phyloP scores from a whole-genome alignment of 1,140 invertebrate species.

The Nasonia vitripennis region DNA sequence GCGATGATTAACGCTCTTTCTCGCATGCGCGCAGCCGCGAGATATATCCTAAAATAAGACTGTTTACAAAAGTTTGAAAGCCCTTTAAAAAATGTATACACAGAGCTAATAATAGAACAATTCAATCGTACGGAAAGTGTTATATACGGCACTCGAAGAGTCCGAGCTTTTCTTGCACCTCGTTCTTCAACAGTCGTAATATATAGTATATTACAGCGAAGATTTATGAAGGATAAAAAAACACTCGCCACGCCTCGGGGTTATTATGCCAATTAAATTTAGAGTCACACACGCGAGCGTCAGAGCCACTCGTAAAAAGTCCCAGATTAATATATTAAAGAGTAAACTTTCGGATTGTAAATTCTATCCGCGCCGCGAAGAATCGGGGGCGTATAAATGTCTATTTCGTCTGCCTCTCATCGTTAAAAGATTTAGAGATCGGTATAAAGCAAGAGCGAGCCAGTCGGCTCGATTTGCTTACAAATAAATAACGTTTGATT shows the following conservation, averaged over 20 bases:
- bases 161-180: background rate
- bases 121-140: background rate
- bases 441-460: no score
- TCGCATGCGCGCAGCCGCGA: background rate
- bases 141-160: background rate
- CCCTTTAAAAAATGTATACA: slow-evolving; percentile 37
- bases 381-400: no score
- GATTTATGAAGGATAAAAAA: slow-evolving; percentile 2
- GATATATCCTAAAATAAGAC: background rate
- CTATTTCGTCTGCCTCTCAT: background rate
- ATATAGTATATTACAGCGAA: background rate
- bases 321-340: no score
- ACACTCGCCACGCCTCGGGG: no score
- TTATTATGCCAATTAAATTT: background rate
- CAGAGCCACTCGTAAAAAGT: background rate
- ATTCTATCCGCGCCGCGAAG: no score
- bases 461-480: no score
- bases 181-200: background rate
- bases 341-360: no score
- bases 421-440: no score
- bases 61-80: slow-evolving; percentile 11
- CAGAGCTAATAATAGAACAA: slow-evolving; percentile 25
- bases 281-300: background rate
- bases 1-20: slow-evolving; percentile 8
- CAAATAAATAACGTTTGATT: no score